Conservation (phyloP, 2,888 invertebrate genomes). For the Keiferia lycopersicella region DNA sequence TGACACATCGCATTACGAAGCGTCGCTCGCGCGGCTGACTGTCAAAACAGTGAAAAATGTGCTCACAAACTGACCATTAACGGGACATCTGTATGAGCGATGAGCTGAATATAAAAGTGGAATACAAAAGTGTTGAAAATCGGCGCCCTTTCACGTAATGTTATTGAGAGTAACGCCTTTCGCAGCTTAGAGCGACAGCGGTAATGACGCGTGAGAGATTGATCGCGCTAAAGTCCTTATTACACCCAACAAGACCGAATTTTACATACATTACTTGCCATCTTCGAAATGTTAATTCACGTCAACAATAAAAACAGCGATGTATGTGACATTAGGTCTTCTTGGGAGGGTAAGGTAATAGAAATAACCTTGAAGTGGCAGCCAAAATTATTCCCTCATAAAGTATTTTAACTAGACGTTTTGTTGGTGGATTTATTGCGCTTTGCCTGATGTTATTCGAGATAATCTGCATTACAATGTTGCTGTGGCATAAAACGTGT, state of each 20-base stretch:
- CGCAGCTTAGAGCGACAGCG: slow-evolving; percentile 54
- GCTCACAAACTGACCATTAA: slow-evolving; percentile 41
- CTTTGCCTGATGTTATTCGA: slow-evolving; percentile 36
- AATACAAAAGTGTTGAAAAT: slow-evolving; percentile 37
- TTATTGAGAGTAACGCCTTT: slow-evolving; percentile 44
- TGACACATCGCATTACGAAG: slow-evolving; percentile 19
- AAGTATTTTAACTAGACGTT: slow-evolving; percentile 44
- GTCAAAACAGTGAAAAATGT: slow-evolving; percentile 35
- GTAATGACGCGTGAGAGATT: slow-evolving; percentile 55
- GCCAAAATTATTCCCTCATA: slow-evolving; percentile 38
- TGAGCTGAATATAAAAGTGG: slow-evolving; percentile 37
- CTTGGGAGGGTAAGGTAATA: too few species aligned
- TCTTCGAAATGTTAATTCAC: too few species aligned
- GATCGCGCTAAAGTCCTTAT: slow-evolving; percentile 36
- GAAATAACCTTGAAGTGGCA: slow-evolving; percentile 34
- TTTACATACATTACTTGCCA: too few species aligned
- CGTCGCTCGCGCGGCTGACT: slow-evolving; percentile 22
- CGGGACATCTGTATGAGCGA: slow-evolving; percentile 37
- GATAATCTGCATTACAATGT: slow-evolving; percentile 24
- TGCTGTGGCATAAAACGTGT: slow-evolving; percentile 8
- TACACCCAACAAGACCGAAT: too few species aligned
- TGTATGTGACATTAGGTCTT: too few species aligned
- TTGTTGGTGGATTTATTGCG: slow-evolving; percentile 46
- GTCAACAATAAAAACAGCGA: too few species aligned
- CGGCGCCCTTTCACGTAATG: slow-evolving; percentile 40